Evolutionary conservation across 2,888 invertebrate species (phyloP).

Genomic region (Cerceris rybyensis): DNA sequence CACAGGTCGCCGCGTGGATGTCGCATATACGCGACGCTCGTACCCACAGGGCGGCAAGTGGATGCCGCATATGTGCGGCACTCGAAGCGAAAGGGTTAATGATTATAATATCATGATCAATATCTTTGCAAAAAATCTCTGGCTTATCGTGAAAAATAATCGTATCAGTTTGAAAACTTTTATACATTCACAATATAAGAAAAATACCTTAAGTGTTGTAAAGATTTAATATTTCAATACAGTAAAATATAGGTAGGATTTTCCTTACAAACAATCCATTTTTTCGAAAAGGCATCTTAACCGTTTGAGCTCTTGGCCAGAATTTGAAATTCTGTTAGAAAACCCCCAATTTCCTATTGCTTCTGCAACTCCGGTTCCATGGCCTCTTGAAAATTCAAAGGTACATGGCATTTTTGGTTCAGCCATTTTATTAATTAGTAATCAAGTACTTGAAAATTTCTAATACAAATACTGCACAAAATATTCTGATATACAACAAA

Average conservation of each 20-base stretch:
- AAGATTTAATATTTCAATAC: not conserved
- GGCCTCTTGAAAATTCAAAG: conserved; percentile 69
- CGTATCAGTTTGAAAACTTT: too few species aligned
- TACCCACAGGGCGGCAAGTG: too few species aligned
- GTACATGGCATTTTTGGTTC: conserved; percentile 59
- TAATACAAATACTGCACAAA: not conserved
- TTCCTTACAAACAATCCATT: conserved; percentile 74
- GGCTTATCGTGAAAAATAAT: too few species aligned
- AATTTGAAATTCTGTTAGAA: conserved; percentile 66
- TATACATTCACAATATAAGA: too few species aligned
- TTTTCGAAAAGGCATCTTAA: conserved; percentile 72
- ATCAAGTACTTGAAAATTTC: not conserved
- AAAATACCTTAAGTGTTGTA: too few species aligned
- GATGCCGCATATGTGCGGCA: too few species aligned
- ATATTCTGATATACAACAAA: not conserved
- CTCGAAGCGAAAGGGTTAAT: too few species aligned
- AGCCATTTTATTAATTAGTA: conserved; percentile 25
- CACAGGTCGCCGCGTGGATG: too few species aligned
- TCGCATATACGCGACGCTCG: too few species aligned
- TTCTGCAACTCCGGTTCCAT: conserved; percentile 73
- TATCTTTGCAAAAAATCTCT: too few species aligned
- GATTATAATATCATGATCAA: too few species aligned
- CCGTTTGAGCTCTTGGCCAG: conserved; percentile 73
- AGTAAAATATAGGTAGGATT: not conserved
- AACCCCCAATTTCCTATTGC: conserved; percentile 79